phyloP scores from a whole-genome alignment of 2,888 invertebrate genomes.

The Dryadula phaetusa region DNA sequence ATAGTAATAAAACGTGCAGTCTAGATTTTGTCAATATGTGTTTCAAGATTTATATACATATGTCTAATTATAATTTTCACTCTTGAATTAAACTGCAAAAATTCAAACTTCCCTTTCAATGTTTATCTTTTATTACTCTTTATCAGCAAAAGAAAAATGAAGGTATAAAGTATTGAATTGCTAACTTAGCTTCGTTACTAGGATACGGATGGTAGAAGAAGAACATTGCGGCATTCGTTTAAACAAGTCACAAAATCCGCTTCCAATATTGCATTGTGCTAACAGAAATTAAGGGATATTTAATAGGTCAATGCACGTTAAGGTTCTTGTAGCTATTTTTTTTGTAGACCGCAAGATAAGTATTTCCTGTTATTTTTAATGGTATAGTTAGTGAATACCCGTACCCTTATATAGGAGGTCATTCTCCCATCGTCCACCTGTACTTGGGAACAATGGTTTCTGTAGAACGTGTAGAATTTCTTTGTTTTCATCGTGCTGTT shows the following conservation, averaged over 20 bases:
- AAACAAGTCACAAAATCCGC: constrained; percentile 61
- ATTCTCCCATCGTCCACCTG: constrained; percentile 68
- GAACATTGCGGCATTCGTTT: constrained; percentile 51
- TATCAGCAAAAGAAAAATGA: background rate
- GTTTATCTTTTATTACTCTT: background rate
- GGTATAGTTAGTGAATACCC: constrained; percentile 69
- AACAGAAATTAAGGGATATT: constrained; percentile 36
- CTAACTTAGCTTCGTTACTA: constrained; percentile 70
- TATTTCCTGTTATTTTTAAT: constrained; percentile 68
- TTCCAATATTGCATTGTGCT: constrained; percentile 46
- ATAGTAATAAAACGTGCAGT: too few relatives aligned
- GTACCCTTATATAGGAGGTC: constrained; percentile 72
- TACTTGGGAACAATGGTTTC: constrained; percentile 72
- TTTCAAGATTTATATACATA: too few relatives aligned
- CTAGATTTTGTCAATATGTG: too few relatives aligned
- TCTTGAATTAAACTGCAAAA: too few relatives aligned
- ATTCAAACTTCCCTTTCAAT: too few relatives aligned
- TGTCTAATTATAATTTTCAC: too few relatives aligned
- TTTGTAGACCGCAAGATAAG: constrained; percentile 48
- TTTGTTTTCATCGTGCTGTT: constrained; percentile 65
- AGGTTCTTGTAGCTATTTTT: constrained; percentile 57
- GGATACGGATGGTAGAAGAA: constrained; percentile 60
- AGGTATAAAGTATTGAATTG: constrained; percentile 73
- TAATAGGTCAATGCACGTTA: constrained; percentile 60
- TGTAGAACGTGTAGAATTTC: constrained; percentile 69